These are phyloP conservation scores for Caenorhabditis sinica DNA, from an alignment of 2,888 invertebrate species.

Conservation along the genomic window DNA sequence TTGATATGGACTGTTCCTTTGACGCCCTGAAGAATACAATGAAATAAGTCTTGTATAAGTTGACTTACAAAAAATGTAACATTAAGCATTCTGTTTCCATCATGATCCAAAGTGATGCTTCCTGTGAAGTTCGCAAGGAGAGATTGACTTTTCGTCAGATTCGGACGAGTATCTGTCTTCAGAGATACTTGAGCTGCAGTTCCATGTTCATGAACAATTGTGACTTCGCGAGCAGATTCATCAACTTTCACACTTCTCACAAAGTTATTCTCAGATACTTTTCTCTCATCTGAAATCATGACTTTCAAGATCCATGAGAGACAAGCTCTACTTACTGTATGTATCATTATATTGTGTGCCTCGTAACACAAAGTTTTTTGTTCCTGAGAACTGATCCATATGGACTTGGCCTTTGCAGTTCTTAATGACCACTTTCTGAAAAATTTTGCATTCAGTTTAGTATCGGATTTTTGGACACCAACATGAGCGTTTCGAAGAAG, in stretches of 20 bases:
- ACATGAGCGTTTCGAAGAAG: slow-evolving; percentile 62
- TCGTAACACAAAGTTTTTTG: slow-evolving; percentile 60
- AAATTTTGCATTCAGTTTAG: background rate
- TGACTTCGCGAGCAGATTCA: slow-evolving; percentile 55
- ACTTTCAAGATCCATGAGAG: background rate
- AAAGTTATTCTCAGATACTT: slow-evolving; percentile 54
- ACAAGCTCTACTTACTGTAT: slow-evolving; percentile 15
- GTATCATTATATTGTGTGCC: slow-evolving; percentile 64
- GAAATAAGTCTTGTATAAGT: too few species aligned
- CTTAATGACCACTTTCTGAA: slow-evolving; percentile 67
- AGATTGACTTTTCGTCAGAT: slow-evolving; percentile 65
- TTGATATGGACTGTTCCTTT: slow-evolving; percentile 68
- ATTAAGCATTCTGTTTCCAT: slow-evolving; percentile 66
- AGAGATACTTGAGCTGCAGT: slow-evolving; percentile 62
- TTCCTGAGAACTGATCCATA: slow-evolving; percentile 66
- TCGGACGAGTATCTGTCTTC: slow-evolving; percentile 66
- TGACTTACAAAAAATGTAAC: slow-evolving; percentile 59
- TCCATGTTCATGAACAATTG: slow-evolving; percentile 64
- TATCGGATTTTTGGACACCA: background rate
- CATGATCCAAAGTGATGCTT: slow-evolving; percentile 64
- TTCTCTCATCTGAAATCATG: slow-evolving; percentile 48
- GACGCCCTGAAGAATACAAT: slow-evolving; percentile 46
- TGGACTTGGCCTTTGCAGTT: slow-evolving; percentile 65
- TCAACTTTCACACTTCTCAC: slow-evolving; percentile 64
- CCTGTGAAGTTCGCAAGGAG: slow-evolving; percentile 62